Evolutionary conservation across 2,888 invertebrate species (phyloP).

Genomic region (Oscheius myriophilus): DNA sequence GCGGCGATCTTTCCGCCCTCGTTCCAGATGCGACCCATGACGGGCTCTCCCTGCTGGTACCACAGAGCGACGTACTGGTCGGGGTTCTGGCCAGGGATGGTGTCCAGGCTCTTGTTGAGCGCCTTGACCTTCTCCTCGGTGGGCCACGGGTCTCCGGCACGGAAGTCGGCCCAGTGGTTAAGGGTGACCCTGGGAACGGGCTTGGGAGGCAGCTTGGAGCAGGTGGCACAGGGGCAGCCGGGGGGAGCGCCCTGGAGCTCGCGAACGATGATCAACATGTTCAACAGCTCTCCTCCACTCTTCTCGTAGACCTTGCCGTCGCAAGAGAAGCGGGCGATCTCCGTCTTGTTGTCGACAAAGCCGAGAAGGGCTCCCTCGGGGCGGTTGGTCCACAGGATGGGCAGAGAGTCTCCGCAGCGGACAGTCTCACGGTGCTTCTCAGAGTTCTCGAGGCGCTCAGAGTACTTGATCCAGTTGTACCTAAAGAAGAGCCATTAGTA

Average conservation of each 20-base stretch:
- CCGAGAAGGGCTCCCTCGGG: constrained; percentile 50
- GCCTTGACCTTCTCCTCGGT: constrained; percentile 35
- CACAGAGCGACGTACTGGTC: constrained; percentile 68
- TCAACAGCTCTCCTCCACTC: constrained; percentile 48
- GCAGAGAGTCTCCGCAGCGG: constrained; percentile 65
- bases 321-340: constrained; percentile 60
- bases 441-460: constrained; percentile 56
- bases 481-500: too few relatives aligned
- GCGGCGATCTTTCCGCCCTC: constrained; percentile 65
- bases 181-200: constrained; percentile 37
- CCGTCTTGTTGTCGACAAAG: constrained; percentile 65
- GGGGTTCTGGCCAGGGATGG: constrained; percentile 58
- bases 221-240: constrained; percentile 18
- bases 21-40: constrained; percentile 68
- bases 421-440: constrained; percentile 57
- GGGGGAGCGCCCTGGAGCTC: constrained; percentile 49
- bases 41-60: constrained; percentile 64
- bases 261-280: constrained; percentile 64
- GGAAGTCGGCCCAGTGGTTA: constrained; percentile 59
- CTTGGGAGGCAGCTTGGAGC: constrained; percentile 29
- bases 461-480: constrained; percentile 66
- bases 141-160: constrained; percentile 58
- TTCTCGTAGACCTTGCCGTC: constrained; percentile 47
- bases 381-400: constrained; percentile 61
- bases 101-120: constrained; percentile 58